Conservation (phyloP, 2,797 vertebrate genomes). For the Otolemur crassicaudatus region DNA sequence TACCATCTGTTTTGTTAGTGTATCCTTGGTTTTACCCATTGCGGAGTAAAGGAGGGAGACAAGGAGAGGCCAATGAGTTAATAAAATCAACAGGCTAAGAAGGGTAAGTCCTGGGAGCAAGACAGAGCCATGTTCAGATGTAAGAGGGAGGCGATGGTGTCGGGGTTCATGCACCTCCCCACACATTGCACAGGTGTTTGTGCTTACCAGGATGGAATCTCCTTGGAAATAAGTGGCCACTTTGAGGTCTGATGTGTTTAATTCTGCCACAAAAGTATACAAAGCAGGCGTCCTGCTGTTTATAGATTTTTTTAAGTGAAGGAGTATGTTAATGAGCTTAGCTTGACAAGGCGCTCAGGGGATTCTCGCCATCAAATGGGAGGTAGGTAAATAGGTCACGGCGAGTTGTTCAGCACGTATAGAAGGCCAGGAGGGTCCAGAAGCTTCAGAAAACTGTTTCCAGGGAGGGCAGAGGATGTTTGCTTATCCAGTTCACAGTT, state of each 20-base stretch:
- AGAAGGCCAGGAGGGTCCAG: background rate
- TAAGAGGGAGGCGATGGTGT: fast-evolving
- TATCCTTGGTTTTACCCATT: background rate
- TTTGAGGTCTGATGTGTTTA: background rate
- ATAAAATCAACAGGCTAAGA: background rate
- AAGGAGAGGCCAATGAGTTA: background rate
- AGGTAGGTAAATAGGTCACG: slow-evolving; percentile 61
- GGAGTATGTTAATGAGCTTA: slow-evolving; percentile 66
- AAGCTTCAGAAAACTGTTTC: background rate
- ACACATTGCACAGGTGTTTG: fast-evolving
- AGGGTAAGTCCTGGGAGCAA: too few relatives aligned
- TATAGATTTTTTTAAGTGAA: slow-evolving; percentile 51
- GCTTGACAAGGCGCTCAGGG: slow-evolving; percentile 52
- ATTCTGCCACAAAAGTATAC: background rate
- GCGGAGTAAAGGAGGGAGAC: background rate
- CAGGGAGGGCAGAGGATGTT: background rate
- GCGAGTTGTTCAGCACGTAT: background rate
- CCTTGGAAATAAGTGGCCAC: background rate
- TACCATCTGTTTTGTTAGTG: background rate
- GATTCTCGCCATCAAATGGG: slow-evolving; percentile 56
- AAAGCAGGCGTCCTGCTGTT: slow-evolving; percentile 5
- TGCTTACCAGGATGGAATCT: background rate
- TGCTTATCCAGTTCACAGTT: background rate
- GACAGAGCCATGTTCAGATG: fast-evolving
- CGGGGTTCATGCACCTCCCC: fast-evolving